phyloP scores from a whole-genome alignment of 1,140 invertebrate species.

The Neodiprion fabricii region DNA sequence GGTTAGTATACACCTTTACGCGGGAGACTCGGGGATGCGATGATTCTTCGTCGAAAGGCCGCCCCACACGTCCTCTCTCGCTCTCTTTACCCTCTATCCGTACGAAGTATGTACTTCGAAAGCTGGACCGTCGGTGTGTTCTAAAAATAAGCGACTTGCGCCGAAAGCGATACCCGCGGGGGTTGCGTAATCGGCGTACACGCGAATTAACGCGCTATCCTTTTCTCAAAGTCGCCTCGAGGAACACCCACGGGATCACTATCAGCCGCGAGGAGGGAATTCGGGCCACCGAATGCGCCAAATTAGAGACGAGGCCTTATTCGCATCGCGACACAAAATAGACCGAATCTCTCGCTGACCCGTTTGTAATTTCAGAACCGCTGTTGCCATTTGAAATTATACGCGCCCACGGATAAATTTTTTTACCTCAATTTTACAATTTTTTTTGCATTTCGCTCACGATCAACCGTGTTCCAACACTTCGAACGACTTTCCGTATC shows the following conservation, averaged over 20 bases:
- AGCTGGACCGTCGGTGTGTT: background rate
- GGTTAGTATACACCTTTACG: conserved; percentile 72
- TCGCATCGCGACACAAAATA: too few species aligned
- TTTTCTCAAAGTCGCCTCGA: background rate
- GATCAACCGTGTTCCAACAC: too few species aligned
- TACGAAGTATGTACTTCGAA: background rate
- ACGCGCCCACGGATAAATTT: too few species aligned
- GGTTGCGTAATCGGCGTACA: background rate
- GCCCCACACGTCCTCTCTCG: background rate
- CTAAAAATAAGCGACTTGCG: background rate
- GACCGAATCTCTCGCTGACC: too few species aligned
- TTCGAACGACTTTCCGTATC: too few species aligned
- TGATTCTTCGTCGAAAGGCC: background rate
- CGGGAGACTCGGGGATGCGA: background rate
- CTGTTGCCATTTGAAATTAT: too few species aligned
- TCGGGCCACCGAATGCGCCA: background rate
- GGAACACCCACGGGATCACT: background rate
- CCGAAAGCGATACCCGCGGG: background rate
- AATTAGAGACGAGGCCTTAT: background rate
- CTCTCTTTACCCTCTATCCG: background rate
- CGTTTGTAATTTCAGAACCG: too few species aligned
- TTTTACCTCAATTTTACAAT: too few species aligned
- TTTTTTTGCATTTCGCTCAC: too few species aligned
- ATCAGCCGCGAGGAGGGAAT: too few species aligned
- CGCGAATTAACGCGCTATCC: background rate